Percentiles rank a stretch among this genome's conserved stretches.
These are phyloP conservation scores for Apostichopus leukothele DNA, from an alignment of 53 echinoderm and acorn worm genomes.

Conservation along the genomic window DNA sequence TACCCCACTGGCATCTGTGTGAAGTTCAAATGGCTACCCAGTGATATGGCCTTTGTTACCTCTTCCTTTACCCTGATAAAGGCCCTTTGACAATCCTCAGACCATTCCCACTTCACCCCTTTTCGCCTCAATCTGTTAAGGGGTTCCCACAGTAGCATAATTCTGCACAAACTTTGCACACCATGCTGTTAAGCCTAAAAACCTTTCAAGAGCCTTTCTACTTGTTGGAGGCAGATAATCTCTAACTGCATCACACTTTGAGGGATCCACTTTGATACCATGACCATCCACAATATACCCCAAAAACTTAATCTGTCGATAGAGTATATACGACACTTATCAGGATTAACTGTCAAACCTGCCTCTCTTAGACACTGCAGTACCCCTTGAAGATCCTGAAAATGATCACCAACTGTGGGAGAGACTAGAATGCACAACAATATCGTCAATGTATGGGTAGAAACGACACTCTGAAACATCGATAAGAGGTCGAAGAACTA, in stretches of 20 bases:
- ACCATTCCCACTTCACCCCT: conserved; percentile 43
- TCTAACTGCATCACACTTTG: conserved; percentile 21
- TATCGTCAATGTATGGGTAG: conserved; percentile 39
- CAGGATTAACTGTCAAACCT: conserved; percentile 52
- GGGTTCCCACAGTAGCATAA: conserved; percentile 43
- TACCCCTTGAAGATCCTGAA: conserved; percentile 29
- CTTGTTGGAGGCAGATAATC: background rate
- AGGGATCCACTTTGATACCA: conserved; percentile 14
- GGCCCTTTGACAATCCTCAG: no score
- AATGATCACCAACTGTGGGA: background rate
- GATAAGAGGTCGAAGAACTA: no score
- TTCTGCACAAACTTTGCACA: conserved; percentile 41
- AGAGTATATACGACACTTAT: conserved; percentile 49
- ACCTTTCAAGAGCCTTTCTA: conserved; percentile 37
- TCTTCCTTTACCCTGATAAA: no score
- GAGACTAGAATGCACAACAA: conserved; percentile 41
- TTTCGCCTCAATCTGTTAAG: conserved; percentile 30
- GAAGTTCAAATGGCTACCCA: conserved; percentile 13
- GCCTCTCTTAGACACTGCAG: conserved; percentile 41
- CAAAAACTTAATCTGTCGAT: background rate
- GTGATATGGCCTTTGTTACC: no score
- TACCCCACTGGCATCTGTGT: conserved; percentile 24
- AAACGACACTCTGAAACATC: background rate
- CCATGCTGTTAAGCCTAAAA: conserved; percentile 50
- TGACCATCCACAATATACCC: conserved; percentile 9